Conservation (phyloP, 2,888 invertebrate genomes). For the Chymomyza fuscimana region DNA sequence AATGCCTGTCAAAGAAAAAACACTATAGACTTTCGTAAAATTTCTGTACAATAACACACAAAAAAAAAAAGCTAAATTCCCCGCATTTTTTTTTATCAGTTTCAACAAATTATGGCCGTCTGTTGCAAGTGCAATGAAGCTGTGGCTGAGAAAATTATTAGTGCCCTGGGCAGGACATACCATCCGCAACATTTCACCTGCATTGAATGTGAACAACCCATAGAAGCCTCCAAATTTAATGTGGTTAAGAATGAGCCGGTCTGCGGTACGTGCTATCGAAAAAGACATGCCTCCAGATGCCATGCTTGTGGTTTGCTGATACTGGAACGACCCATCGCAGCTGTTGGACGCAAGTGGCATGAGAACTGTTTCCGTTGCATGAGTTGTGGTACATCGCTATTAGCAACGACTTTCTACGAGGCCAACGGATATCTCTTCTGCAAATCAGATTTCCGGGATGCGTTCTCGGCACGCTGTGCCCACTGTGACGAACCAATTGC, state of each 20-base stretch:
- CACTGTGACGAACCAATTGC: slow-evolving; percentile 35
- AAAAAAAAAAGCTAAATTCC: too few relatives aligned
- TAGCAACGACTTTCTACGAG: slow-evolving; percentile 29
- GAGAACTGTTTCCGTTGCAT: slow-evolving; percentile 41
- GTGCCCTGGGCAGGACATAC: slow-evolving; percentile 34
- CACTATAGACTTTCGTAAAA: too few relatives aligned
- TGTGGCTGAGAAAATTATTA: slow-evolving; percentile 18
- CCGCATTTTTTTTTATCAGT: too few relatives aligned
- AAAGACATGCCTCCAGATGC: slow-evolving; percentile 25
- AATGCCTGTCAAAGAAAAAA: too few relatives aligned
- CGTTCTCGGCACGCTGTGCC: slow-evolving; percentile 37
- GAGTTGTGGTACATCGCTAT: slow-evolving; percentile 28
- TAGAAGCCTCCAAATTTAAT: slow-evolving; percentile 11
- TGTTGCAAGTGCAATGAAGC: slow-evolving; percentile 41
- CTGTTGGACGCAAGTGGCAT: slow-evolving; percentile 42
- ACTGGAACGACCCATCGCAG: slow-evolving; percentile 19
- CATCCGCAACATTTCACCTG: slow-evolving; percentile 45
- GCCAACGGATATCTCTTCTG: slow-evolving; percentile 44
- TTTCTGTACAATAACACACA: too few relatives aligned
- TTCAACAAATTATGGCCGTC: slow-evolving; percentile 4
- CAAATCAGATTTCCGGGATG: slow-evolving; percentile 33
- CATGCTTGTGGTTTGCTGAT: slow-evolving; percentile 20
- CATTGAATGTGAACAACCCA: slow-evolving; percentile 21
- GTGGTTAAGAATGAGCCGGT: slow-evolving; percentile 29
- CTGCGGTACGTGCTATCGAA: slow-evolving; percentile 26